Percentiles rank a stretch among this genome's conserved stretches.
Evolutionary conservation across 2,888 invertebrate species (phyloP).

Genomic region (Latheticus oryzae): DNA sequence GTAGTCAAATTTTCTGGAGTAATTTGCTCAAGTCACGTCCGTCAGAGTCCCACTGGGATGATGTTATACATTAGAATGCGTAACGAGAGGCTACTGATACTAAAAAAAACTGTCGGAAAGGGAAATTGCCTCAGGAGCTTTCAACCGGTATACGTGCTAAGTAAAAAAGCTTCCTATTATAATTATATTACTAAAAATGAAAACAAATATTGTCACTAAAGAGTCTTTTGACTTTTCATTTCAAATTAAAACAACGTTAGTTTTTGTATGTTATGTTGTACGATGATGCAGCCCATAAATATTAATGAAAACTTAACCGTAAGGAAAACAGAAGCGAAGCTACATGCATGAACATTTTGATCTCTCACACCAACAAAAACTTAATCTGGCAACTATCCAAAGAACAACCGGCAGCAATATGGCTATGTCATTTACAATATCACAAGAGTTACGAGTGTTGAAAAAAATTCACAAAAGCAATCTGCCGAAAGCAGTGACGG

Average conservation of each 20-base stretch:
- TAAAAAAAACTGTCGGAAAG: constrained; percentile 52
- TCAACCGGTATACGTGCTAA: constrained; percentile 36
- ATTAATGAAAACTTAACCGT: constrained; percentile 32
- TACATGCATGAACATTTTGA: constrained; percentile 23
- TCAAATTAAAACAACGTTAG: constrained; percentile 13
- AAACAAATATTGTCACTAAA: constrained; percentile 10
- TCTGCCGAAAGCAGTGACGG: constrained; percentile 33
- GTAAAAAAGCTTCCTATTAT: constrained; percentile 35
- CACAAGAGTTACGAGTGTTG: constrained; percentile 30
- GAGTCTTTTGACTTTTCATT: constrained; percentile 22
- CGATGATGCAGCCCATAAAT: constrained; percentile 17
- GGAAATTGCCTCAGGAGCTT: constrained; percentile 49
- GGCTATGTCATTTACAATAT: constrained; percentile 34
- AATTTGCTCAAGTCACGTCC: constrained; percentile 57
- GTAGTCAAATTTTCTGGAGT: constrained; percentile 54
- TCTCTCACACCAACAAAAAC: constrained; percentile 31
- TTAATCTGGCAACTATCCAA: constrained; percentile 36
- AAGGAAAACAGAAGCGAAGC: constrained; percentile 2
- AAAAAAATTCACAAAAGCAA: constrained; percentile 33
- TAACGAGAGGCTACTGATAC: constrained; percentile 55
- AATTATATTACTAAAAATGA: constrained; percentile 17
- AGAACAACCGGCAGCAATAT: constrained; percentile 32
- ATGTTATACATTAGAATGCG: constrained; percentile 54
- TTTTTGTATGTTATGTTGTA: constrained; percentile 9
- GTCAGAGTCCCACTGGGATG: constrained; percentile 44